Percentiles rank a stretch among this genome's conserved stretches.
These are phyloP conservation scores for Pelecanoides urinatrix DNA, from an alignment of 2,113 vertebrate species.

Conservation along the genomic window DNA sequence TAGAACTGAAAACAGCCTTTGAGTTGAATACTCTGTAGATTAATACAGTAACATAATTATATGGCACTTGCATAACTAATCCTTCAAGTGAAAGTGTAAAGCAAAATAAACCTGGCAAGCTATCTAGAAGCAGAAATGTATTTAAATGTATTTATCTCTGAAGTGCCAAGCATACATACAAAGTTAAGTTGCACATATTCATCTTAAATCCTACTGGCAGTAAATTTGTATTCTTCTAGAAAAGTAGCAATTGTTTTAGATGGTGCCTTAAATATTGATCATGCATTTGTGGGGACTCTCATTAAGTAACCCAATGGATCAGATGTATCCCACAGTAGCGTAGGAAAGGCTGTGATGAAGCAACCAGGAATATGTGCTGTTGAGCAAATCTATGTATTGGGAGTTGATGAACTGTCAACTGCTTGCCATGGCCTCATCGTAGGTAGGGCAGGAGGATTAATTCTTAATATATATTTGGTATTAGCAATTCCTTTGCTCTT, in stretches of 20 bases:
- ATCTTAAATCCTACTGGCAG: not conserved
- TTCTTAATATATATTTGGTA: not conserved
- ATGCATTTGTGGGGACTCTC: not conserved
- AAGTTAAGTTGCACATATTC: not conserved
- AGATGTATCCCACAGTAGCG: not conserved
- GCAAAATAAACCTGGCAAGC: not conserved
- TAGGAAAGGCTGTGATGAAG: not conserved
- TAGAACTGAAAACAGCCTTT: not conserved
- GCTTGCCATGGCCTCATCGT: not conserved
- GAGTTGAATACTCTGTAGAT: not conserved
- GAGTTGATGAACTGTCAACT: not conserved
- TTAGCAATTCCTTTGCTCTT: not conserved
- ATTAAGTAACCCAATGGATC: not conserved
- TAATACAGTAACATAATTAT: not conserved
- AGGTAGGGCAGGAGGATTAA: not conserved
- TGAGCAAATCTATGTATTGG: accelerated
- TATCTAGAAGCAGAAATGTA: not conserved
- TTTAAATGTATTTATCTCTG: not conserved
- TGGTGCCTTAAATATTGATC: not conserved
- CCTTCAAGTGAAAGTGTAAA: not conserved
- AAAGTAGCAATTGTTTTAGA: not conserved
- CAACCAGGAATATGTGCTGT: not conserved
- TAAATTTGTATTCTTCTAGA: not conserved
- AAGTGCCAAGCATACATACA: not conserved
- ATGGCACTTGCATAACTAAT: not conserved